Evolutionary conservation across 1,140 invertebrate species (phyloP), one percentile per base, ranked within the genome.

Genomic region (Ridgeia piscesae): DNA sequence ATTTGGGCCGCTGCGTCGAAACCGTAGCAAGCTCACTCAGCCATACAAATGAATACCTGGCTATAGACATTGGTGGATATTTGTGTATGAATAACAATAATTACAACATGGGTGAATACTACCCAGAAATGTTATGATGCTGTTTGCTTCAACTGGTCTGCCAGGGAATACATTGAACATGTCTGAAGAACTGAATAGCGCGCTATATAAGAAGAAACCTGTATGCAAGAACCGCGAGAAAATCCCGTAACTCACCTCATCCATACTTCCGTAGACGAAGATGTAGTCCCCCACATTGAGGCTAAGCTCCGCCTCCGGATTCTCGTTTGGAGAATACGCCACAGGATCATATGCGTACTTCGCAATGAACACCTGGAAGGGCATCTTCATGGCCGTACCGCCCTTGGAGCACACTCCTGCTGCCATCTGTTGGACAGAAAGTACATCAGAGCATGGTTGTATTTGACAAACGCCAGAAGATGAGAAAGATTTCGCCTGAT

Each of bases 271-370:
- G 98, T 98, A 99, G 33, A 99, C 98, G 34, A 99, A 96, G 33
- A 99, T 96, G 96, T 99, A 99, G 96, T 99, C 99, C 1, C 99
- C 99, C 94, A 98, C 98, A 94, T 97, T 98, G 48, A 99, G 97
- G 34, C 98, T 97, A 91, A 99, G 95, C 95, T 99, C 99, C 77
- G 98, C 98, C 96, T 99, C 99, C 0, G 98, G 98, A 95, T 98
- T 98, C 94, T 99, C 99, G 94, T 98, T 98, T 9, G 97, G 97
- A 2, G 97, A 98, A 94, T 98, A 97, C 93, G 97, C 97, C 94
- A 97, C 97, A 0, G 99, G 99, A 95, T 99, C 99, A 95, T 99
- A 99, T 88, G 97, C 98, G 95, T 99, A 99, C 94, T 98, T 98
- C 93, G 95, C 95, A 34, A 95, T 93, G 92, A 94, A 96, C 35